Evolutionary conservation across 1,140 invertebrate species (phyloP).

Genomic region (Ostrea denselamellosa): DNA sequence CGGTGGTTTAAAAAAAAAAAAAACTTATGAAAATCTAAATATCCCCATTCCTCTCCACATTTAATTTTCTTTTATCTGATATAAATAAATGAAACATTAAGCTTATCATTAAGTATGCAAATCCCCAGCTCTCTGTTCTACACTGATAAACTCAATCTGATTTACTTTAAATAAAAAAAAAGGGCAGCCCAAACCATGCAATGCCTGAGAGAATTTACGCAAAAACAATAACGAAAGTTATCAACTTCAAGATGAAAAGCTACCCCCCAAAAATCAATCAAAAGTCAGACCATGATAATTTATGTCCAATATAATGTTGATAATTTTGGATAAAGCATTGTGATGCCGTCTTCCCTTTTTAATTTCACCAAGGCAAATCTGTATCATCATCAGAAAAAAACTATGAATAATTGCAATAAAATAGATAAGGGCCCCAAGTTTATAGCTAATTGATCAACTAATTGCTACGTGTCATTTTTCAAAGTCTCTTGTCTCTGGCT

Average conservation of each 20-base stretch:
- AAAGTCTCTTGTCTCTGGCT: conserved; percentile 28
- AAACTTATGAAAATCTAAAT: conserved; percentile 25
- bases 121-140: conserved; percentile 19
- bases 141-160: conserved; percentile 29
- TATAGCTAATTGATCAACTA: conserved; percentile 37
- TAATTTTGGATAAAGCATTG: conserved; percentile 31
- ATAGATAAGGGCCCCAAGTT: conserved; percentile 23
- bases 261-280: conserved; percentile 37
- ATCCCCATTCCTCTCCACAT: not conserved
- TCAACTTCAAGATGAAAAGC: conserved; percentile 32
- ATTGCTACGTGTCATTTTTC: conserved; percentile 29
- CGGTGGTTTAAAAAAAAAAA: conserved; percentile 26
- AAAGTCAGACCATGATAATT: not conserved
- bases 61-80: conserved; percentile 36
- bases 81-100: conserved; percentile 37
- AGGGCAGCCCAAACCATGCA: not conserved
- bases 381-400: conserved; percentile 36
- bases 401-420: conserved; percentile 33
- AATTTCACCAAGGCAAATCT: conserved; percentile 25
- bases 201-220: conserved; percentile 37
- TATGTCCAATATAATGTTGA: conserved; percentile 19
- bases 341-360: not conserved
- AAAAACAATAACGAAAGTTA: conserved; percentile 26
- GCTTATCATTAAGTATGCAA: conserved; percentile 38
- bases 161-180: not conserved